Conservation (phyloP, 2,888 invertebrate genomes). For the Acrobasis repandana region DNA sequence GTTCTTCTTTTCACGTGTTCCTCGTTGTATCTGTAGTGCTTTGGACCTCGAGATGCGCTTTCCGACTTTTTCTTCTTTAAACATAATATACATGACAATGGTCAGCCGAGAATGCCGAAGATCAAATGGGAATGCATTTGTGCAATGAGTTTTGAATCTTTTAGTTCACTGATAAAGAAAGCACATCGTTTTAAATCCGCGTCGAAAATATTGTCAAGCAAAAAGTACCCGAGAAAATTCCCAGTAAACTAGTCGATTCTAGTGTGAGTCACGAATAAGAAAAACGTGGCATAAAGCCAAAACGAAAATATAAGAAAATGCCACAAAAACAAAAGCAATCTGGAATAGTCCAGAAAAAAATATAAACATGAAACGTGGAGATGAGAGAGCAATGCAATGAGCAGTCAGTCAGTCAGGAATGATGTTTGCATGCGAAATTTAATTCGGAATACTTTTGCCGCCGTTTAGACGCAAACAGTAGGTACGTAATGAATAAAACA, state of each 20-base stretch:
- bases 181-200: too few relatives aligned
- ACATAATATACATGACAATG: too few relatives aligned
- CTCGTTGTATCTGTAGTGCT: too few relatives aligned
- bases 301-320: constrained; percentile 17
- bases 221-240: neutral
- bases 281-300: neutral
- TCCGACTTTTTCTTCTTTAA: too few relatives aligned
- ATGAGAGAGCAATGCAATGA: constrained; percentile 29
- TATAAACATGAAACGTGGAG: constrained; percentile 22
- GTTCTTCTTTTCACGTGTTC: too few relatives aligned
- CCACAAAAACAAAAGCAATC: constrained; percentile 33
- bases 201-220: neutral
- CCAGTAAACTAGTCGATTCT: neutral
- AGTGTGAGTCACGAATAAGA: neutral
- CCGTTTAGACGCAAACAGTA: constrained; percentile 69
- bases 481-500: constrained; percentile 76
- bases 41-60: too few relatives aligned
- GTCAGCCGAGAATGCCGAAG: too few relatives aligned
- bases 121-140: too few relatives aligned
- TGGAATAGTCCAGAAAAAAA: constrained; percentile 20
- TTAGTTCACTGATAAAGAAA: too few relatives aligned
- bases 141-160: too few relatives aligned
- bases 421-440: constrained; percentile 75
- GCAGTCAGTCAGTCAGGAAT: constrained; percentile 37
- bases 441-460: constrained; percentile 69